Base-by-base conservation (phyloP, 64 coral and sea anemone species). In the Montipora sp. region DNA sequence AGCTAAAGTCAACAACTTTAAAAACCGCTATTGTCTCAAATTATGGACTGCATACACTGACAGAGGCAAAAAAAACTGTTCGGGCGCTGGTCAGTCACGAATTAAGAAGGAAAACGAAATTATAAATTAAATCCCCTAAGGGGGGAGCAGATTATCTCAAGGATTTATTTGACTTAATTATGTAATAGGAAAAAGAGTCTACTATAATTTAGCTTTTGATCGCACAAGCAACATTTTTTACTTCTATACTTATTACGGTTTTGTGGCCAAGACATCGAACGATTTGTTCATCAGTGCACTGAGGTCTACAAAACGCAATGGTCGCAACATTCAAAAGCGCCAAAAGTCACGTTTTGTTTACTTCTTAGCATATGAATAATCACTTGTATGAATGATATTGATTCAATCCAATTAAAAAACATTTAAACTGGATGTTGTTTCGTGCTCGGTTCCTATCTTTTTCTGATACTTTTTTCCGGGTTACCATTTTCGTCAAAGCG, bases 271-370 rank as follows among this genome's bases (percentile, higher is more conserved):
- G 36, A 71, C 68, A 71, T 11, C 19, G n/a, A 71, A 10, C 53
- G 3, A 3, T 57, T 6, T 6, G 53, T 57, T 57, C 11, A 36
- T 57, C 53, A 57, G 53, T 6, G 53, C 53, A 57, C 7, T 57
- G 2, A 3, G 53, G 53, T 57, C 53, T 57, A 20, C 82, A 51
- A 71, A 50, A 85, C 43, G 82, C 71, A 19, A 51, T 48, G 65
- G n/a, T 61, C 82, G 20, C 45, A 71, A 47, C 45, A 20, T 71
- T 70, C 75, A 78, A 21, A 47, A 85, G 65, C 10, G 82, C 82
- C 44, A 14, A 71, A 21, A 71, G 82, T 85, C 82, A 24, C 82
- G 82, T 85, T 72, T 85, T 85, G 82, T 85, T 85, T 85, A 85
- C 82, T 50, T 85, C 82, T 50, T 44, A 85, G 65, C 45, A 71